Evolutionary conservation across 2,113 vertebrate genomes (phyloP).

Genomic region (Brachyhypopomus gauderio): DNA sequence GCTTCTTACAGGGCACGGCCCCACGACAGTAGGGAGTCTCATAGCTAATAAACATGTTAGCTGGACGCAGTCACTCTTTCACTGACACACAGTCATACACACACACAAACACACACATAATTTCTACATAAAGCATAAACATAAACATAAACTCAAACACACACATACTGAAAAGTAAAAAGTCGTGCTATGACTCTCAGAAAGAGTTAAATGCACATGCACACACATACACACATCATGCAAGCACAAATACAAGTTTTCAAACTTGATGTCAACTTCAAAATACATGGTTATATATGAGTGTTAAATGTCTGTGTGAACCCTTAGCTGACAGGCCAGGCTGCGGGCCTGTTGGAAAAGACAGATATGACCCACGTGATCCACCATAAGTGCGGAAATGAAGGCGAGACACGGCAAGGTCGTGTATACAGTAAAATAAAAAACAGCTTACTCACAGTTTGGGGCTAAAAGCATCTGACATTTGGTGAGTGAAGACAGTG

Average conservation of each 20-base stretch:
- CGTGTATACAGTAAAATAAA: background rate
- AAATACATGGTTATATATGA: background rate
- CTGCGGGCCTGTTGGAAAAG: background rate
- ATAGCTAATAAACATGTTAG: too few species aligned
- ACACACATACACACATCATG: background rate
- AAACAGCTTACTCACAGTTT: background rate
- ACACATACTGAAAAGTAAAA: background rate
- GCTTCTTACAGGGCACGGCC: background rate
- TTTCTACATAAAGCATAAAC: background rate
- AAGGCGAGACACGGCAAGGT: too few species aligned
- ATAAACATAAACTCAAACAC: background rate
- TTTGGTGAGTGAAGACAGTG: constrained; percentile 2
- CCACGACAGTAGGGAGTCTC: background rate
- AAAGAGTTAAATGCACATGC: too few species aligned
- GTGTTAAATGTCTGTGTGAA: background rate
- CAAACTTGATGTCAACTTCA: background rate
- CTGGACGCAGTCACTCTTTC: too few species aligned
- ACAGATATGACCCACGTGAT: background rate
- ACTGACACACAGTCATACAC: background rate
- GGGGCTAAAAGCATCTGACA: constrained; percentile 9
- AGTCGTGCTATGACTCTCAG: too few species aligned
- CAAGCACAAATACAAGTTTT: background rate
- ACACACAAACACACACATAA: background rate
- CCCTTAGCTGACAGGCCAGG: background rate
- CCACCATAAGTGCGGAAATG: background rate